Base-by-base conservation (phyloP, 2,113 vertebrate genomes). In the Plestiodon gilberti region DNA sequence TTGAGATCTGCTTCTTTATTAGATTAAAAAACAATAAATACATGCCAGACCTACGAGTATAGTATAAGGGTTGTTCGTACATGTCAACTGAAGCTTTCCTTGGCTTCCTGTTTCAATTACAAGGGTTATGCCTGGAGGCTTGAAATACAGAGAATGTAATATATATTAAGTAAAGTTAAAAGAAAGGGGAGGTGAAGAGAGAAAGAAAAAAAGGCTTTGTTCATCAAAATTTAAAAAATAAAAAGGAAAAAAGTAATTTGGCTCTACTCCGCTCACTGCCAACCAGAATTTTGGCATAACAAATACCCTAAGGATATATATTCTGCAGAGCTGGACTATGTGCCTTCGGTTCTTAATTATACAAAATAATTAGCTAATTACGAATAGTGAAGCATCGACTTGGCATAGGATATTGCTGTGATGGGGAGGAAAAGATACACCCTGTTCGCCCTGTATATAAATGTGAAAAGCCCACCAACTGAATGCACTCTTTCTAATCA, bases 341-440 rank as follows among this genome's bases (percentile, higher is more conserved):
- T 76, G 85, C 64, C 55, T 35, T 78, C 40, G 20, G 78, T 76
- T 87, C 81, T 87, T 87, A 87, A 87, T 87, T 81, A 87, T 57
- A 74, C 40, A 87, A 89, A 91, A 78, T 90, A 89, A 90, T 90
- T 83, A 79, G 40, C 86, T 90, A 86, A 92, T 94, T 93, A 94
- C 81, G 81, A 77, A 76, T 92, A 91, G 93, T 93, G 75, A 88
- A 62, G 69, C 81, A 89, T 35, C 71, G 40, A 52, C 81, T 83
- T 83, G 81, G 84, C 91, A 86, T 86, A 89, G 85, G 86, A 84
- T n/a, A 91, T 92, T 87, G 88, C 86, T 85, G 65, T 62, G 84
- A 81, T 86, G 76, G 87, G 33, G 61, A 25, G 35, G 30, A 81
- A 38, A 87, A n/a, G 62, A 83, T 88, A 89, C 88, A 82, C 62